Evolutionary conservation across 2,113 vertebrate genomes (phyloP).

Genomic region (Miniopterus natalensis): DNA sequence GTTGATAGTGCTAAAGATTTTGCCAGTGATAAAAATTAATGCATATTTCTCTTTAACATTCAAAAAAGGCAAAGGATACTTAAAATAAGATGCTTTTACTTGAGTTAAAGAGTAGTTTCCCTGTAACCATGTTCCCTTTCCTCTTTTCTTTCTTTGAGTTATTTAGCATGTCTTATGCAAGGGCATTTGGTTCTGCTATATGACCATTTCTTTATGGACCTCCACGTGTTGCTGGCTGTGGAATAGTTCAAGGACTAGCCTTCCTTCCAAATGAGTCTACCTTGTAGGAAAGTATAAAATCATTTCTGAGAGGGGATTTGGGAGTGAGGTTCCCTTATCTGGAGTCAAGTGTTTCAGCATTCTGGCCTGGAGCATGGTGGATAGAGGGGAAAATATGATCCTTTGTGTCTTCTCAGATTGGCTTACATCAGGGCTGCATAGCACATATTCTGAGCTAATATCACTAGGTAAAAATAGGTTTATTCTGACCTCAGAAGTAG

Average conservation of each 20-base stretch:
- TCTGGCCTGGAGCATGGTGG: not conserved
- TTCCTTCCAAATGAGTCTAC: slow-evolving; percentile 33
- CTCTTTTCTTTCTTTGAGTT: slow-evolving; percentile 30
- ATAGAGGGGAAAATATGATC: not conserved
- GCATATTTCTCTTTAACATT: slow-evolving; percentile 44
- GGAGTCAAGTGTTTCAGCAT: not conserved
- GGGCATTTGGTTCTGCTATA: not conserved
- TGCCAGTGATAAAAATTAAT: slow-evolving; percentile 36
- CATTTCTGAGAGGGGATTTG: not conserved
- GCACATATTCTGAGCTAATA: slow-evolving; percentile 73
- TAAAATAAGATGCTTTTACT: not conserved
- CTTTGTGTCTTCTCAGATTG: slow-evolving; percentile 12
- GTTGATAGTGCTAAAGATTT: slow-evolving; percentile 52
- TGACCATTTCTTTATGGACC: not conserved
- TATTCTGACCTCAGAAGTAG: slow-evolving; percentile 74
- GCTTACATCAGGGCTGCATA: slow-evolving; percentile 76
- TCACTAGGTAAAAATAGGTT: slow-evolving; percentile 72
- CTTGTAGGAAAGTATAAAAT: not conserved
- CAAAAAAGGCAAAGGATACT: slow-evolving; percentile 30
- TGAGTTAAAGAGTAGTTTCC: slow-evolving; percentile 42
- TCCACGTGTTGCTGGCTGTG: not conserved
- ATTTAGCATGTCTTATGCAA: not conserved
- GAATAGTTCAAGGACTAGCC: not conserved
- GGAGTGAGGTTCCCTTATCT: not conserved
- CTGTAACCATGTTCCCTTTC: not conserved